These are phyloP conservation scores for Tragelaphus strepsiceros DNA, from an alignment of 2,113 vertebrate genomes.

Conservation along the genomic window DNA sequence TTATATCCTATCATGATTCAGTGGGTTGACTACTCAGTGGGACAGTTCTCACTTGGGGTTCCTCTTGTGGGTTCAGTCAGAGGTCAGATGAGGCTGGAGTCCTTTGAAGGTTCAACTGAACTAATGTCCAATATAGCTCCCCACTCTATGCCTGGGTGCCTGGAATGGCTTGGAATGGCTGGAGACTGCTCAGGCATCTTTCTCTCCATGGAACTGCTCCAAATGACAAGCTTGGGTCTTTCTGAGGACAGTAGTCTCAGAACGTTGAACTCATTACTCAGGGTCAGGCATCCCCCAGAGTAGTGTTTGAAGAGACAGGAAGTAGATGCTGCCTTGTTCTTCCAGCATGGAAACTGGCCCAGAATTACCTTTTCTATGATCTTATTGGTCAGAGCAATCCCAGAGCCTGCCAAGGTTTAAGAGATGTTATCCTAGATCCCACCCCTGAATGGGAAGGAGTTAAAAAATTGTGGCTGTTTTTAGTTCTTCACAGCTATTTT, in stretches of 20 bases:
- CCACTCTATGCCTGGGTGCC: neutral
- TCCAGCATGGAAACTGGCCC: neutral
- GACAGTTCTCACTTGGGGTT: neutral
- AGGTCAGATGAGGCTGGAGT: neutral
- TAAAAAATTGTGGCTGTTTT: neutral
- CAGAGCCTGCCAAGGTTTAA: neutral
- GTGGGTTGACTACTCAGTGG: neutral
- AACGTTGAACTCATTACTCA: neutral
- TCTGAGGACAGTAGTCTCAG: neutral
- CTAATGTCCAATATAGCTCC: neutral
- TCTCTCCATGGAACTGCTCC: neutral
- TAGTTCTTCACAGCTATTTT: neutral
- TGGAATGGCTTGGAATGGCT: neutral
- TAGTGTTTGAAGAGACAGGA: neutral
- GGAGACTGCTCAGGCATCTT: neutral
- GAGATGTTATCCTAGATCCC: neutral
- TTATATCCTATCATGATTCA: neutral
- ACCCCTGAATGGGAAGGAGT: neutral
- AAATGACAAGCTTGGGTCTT: neutral
- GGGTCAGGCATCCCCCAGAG: neutral
- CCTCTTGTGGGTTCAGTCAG: neutral
- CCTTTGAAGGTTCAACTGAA: neutral
- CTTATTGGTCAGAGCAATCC: neutral
- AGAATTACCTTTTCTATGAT: neutral
- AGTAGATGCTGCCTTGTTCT: neutral